Evolutionary conservation across 2,888 invertebrate species (phyloP).

Genomic region (Epiblema foenella): DNA sequence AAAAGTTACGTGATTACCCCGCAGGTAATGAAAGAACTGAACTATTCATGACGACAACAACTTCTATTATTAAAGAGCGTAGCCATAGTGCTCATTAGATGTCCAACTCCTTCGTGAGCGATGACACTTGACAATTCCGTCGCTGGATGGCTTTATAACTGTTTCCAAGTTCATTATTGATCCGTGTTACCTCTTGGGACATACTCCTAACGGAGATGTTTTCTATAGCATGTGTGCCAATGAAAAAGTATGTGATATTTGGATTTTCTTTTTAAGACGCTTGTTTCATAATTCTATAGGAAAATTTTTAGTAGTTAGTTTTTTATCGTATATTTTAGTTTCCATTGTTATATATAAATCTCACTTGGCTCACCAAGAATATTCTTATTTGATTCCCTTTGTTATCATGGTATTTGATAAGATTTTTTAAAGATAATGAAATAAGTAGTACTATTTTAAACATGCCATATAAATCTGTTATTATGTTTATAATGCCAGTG

Average conservation of each 20-base stretch:
- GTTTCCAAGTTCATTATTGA: conserved; percentile 11
- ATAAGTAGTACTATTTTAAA: conserved; percentile 10
- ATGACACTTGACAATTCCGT: not conserved
- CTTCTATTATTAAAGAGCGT: not conserved
- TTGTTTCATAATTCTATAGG: conserved; percentile 23
- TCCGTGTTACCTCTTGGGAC: conserved; percentile 1
- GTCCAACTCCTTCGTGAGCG: not conserved
- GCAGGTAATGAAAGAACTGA: not conserved
- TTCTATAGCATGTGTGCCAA: conserved; percentile 38
- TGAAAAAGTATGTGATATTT: conserved; percentile 43
- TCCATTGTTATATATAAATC: conserved; percentile 1
- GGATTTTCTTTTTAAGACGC: conserved; percentile 41
- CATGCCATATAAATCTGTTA: conserved; percentile 24
- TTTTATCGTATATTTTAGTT: conserved; percentile 25
- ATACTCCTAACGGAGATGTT: conserved; percentile 3
- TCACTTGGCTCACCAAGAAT: conserved; percentile 2
- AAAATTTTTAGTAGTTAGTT: conserved; percentile 13
- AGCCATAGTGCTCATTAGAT: not conserved
- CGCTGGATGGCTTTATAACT: not conserved
- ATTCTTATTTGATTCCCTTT: conserved; percentile 1
- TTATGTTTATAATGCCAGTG: conserved; percentile 2
- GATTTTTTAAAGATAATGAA: not conserved
- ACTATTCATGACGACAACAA: not conserved
- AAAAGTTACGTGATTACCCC: too few species aligned
- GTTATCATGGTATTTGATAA: conserved; percentile 7